Evolutionary conservation across 2,888 invertebrate genomes (phyloP).

Genomic region (Pseudococcus jackbeardsleyi): DNA sequence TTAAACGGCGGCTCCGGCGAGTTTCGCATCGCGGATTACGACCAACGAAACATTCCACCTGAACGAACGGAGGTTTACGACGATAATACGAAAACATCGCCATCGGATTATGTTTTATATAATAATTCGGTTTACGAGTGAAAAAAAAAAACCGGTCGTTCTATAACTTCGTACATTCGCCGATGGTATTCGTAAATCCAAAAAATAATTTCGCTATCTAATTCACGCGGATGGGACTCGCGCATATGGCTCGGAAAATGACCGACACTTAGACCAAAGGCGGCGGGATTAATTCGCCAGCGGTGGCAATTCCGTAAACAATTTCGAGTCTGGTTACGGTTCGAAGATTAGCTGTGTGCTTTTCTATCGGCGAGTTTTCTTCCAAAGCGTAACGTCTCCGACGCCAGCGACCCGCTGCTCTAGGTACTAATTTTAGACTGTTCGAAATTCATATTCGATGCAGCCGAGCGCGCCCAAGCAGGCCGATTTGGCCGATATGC

Average conservation of each 20-base stretch:
- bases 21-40: constrained; percentile 49
- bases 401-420: not conserved
- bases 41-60: not conserved
- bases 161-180: not conserved
- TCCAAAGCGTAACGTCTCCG: not conserved
- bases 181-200: not conserved
- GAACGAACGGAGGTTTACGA: constrained; percentile 9
- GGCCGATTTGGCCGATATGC: too few relatives aligned
- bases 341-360: not conserved
- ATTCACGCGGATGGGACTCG: not conserved
- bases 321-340: not conserved
- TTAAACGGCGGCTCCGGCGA: not conserved
- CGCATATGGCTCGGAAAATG: too few relatives aligned
- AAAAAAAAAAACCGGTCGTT: constrained; percentile 20
- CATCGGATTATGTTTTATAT: constrained; percentile 8
- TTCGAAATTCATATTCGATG: not conserved
- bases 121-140: not conserved
- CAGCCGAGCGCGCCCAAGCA: not conserved
- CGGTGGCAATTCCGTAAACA: not conserved
- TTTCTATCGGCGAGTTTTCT: not conserved
- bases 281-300: not conserved
- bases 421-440: not conserved
- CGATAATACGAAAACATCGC: constrained; percentile 9
- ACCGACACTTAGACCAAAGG: not conserved
- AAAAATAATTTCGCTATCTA: not conserved